phyloP scores from a whole-genome alignment of 2,113 vertebrate genomes.

The Podiceps cristatus region DNA sequence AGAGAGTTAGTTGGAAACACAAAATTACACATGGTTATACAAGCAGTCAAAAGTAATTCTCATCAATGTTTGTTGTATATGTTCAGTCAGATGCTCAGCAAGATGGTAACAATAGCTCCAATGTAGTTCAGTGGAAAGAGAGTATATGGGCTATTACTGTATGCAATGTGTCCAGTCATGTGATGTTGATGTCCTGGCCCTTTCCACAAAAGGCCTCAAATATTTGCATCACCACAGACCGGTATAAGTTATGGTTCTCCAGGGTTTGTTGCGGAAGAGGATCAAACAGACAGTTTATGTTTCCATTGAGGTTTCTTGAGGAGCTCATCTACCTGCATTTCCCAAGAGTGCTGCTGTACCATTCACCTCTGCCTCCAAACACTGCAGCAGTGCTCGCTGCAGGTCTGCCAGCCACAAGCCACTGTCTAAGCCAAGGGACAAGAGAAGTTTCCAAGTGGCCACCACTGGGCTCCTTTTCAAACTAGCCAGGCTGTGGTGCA shows the following conservation, averaged over 20 bases:
- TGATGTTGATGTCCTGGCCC: not conserved
- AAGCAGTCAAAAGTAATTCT: not conserved
- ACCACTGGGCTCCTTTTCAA: not conserved
- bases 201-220: not conserved
- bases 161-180: not conserved
- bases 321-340: not conserved
- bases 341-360: not conserved
- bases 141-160: not conserved
- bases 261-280: not conserved
- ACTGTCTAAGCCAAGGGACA: not conserved
- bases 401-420: not conserved
- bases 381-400: not conserved
- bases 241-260: rapidly evolving
- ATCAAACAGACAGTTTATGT: not conserved
- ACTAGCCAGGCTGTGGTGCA: not conserved
- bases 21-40: not conserved
- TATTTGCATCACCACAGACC: rapidly evolving
- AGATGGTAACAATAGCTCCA: not conserved
- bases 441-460: not conserved
- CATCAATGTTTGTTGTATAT: not conserved
- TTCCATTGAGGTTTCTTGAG: not conserved
- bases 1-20: not conserved
- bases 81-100: not conserved
- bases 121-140: not conserved
- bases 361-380: not conserved